Evolutionary conservation across 2,888 invertebrate species (phyloP), one percentile per base, ranked within the genome.

Genomic region (Shargacucullia verbasci): DNA sequence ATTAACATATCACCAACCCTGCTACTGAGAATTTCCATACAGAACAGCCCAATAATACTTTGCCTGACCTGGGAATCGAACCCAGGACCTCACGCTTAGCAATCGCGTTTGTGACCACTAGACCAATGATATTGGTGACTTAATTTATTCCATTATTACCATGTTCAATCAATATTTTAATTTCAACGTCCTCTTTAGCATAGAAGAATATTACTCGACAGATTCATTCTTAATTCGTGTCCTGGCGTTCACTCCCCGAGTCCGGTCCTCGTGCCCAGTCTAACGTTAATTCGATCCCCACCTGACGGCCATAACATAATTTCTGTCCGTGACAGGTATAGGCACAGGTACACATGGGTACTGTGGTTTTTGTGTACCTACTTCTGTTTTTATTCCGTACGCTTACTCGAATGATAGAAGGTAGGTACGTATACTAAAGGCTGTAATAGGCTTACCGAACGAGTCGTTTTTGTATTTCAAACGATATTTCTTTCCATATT

Each of bases 321-420:
- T 76, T 75, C 79, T 80, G 79, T 45, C 25, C 49, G 39, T 80
- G 79, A 80, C 79, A 80, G 78, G 41, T 58, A 38, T 20, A 20
- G 45, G 45, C 40, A 54, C 53, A 34, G 27, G 38, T 38, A 39
- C 27, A n/a, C n/a, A n/a, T n/a, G n/a, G n/a, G 34, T 34, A 43
- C 13, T 45, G 14, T 38, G 39, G 55, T 48, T 47, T 54, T 38
- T 39, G 13, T 43, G 15, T 52, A 3, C 2, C 2, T 20, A 45
- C 29, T 54, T 46, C 13, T 61, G 15, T 59, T 50, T 71, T 64
- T 60, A 67, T 62, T 60, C 40, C 38, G 40, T 20, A 34, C 38
- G 72, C 10, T 37, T 43, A 46, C 11, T 14, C 34, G 38, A 45
- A 46, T 45, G 43, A 39, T 63, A 2, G 38, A 31, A 60, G n/a